These are phyloP conservation scores for Drosophila parabipectinata DNA, from an alignment of 1,140 invertebrate genomes.

Conservation along the genomic window DNA sequence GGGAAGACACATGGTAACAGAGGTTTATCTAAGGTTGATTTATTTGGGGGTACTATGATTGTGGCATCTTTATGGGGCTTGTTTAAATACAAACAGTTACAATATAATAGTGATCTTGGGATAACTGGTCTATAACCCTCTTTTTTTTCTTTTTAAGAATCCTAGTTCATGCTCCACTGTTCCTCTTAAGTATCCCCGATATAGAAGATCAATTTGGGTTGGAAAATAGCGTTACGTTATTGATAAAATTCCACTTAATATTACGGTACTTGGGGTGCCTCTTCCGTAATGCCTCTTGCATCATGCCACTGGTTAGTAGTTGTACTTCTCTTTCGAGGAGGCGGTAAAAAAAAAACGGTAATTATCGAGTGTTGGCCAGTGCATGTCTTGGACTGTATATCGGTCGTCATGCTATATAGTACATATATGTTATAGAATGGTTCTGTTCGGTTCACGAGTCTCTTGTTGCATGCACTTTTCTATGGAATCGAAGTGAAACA, in stretches of 20 bases:
- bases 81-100: slow-evolving; percentile 32
- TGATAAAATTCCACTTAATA: slow-evolving; percentile 16
- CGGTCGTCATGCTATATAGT: slow-evolving; percentile 42
- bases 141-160: background rate
- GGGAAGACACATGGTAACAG: too few relatives aligned
- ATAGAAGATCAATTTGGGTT: slow-evolving; percentile 30
- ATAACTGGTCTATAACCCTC: too few relatives aligned
- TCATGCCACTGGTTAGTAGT: slow-evolving; percentile 21
- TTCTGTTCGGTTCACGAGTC: slow-evolving; percentile 70
- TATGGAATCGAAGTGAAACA: slow-evolving; percentile 77
- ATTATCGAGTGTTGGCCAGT: slow-evolving; percentile 38
- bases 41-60: slow-evolving; percentile 35
- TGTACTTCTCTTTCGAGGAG: background rate
- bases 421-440: slow-evolving; percentile 28
- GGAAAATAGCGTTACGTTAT: slow-evolving; percentile 18
- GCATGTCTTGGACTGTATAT: slow-evolving; percentile 60
- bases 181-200: slow-evolving; percentile 8
- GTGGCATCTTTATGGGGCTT: slow-evolving; percentile 22
- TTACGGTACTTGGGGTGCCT: slow-evolving; percentile 30
- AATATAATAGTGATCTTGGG: slow-evolving; percentile 12
- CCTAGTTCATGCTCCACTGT: slow-evolving; percentile 14
- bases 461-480: slow-evolving; percentile 81
- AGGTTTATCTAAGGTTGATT: slow-evolving; percentile 42
- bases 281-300: slow-evolving; percentile 48
- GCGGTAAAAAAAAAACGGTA: slow-evolving; percentile 17